These are phyloP conservation scores for Zhuqinia jingwanae DNA, from an alignment of 2,888 invertebrate genomes.

Conservation along the genomic window DNA sequence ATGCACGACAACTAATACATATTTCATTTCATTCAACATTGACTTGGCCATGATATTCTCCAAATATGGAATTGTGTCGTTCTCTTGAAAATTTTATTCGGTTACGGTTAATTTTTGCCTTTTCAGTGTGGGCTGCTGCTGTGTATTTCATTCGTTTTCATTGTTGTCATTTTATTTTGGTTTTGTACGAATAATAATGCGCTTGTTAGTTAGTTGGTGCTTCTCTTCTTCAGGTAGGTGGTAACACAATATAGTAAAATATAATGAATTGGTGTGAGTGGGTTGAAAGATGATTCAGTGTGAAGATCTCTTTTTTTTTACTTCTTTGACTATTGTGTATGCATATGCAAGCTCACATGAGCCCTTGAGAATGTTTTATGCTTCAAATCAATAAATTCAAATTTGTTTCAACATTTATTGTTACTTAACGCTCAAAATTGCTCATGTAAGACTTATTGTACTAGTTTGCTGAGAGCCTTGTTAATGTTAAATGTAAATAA, in stretches of 20 bases:
- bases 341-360: background rate
- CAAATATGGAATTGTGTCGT: constrained; percentile 64
- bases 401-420: constrained; percentile 16
- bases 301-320: no score
- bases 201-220: constrained; percentile 19
- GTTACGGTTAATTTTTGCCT: constrained; percentile 59
- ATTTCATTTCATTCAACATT: constrained; percentile 14
- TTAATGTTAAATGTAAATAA: background rate
- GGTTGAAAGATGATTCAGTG: background rate
- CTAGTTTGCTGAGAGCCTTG: no score
- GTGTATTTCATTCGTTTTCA: constrained; percentile 1
- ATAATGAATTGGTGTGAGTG: background rate
- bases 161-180: constrained; percentile 10
- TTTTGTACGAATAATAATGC: no score
- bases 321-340: background rate
- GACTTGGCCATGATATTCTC: constrained; percentile 65
- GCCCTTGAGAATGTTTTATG: constrained; percentile 49
- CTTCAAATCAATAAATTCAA: constrained; percentile 21
- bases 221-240: constrained; percentile 11
- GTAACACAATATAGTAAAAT: background rate
- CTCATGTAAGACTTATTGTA: no score
- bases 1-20: background rate
- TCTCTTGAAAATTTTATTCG: constrained; percentile 64
- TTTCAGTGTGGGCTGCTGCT: constrained; percentile 17
- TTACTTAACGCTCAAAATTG: constrained; percentile 7